A percentile compares a stretch with the other conserved stretches of the same genome.
Conservation (phyloP, 2,888 invertebrate species). For the Cryptocephalus moraei region DNA sequence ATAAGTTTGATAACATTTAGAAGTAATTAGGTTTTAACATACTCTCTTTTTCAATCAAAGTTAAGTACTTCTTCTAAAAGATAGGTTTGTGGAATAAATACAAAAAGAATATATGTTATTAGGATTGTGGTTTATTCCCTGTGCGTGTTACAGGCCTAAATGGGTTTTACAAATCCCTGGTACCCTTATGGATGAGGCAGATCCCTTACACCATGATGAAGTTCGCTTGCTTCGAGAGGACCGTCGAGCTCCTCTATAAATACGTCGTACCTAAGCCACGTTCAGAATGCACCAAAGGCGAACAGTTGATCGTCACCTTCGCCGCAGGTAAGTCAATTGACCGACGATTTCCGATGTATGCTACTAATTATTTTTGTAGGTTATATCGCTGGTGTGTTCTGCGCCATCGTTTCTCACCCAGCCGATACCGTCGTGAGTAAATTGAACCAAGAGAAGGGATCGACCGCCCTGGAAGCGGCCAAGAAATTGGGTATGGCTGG, state of each 20-base stretch:
- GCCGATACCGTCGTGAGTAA: constrained; percentile 97
- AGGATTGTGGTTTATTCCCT: background rate
- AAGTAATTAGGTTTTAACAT: too few relatives aligned
- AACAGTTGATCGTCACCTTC: constrained; percentile 93
- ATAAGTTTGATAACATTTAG: too few relatives aligned
- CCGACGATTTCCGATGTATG: background rate
- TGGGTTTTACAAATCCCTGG: constrained; percentile 85
- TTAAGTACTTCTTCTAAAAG: background rate
- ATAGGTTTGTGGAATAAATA: background rate
- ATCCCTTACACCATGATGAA: constrained; percentile 99
- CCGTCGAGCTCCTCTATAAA: constrained; percentile 82
- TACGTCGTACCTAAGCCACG: constrained; percentile 92
- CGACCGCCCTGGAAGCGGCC: constrained; percentile 61
- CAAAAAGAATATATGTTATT: background rate
- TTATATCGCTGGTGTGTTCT: constrained; percentile 98
- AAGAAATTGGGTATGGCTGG: constrained; percentile 66
- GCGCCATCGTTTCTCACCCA: constrained; percentile 97
- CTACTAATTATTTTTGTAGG: constrained; percentile 2
- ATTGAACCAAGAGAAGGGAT: constrained; percentile 85
- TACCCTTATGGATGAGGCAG: constrained; percentile 95
- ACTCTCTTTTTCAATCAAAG: background rate
- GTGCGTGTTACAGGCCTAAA: constrained; percentile 43
- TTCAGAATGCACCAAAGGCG: constrained; percentile 79
- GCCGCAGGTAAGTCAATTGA: constrained; percentile 47
- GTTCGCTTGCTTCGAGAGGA: constrained; percentile 97